phyloP scores from a whole-genome alignment of 2,888 invertebrate genomes.

The Sinohyriopsis cumingii region DNA sequence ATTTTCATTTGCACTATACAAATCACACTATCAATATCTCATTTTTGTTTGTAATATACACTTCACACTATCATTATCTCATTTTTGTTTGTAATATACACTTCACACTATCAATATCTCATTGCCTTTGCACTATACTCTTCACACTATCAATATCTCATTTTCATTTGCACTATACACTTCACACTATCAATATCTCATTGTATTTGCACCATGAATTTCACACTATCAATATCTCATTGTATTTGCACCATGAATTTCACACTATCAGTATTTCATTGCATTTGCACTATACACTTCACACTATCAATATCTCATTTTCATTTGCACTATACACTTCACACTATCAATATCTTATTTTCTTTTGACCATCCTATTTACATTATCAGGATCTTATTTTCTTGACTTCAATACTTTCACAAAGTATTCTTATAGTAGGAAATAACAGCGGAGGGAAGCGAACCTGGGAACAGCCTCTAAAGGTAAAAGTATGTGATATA shows the following conservation, averaged over 20 bases:
- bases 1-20: no score
- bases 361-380: neutral
- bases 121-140: no score
- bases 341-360: neutral
- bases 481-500: neutral
- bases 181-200: no score
- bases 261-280: no score
- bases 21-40: neutral
- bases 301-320: no score
- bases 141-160: no score
- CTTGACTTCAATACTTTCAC: neutral
- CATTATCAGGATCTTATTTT: neutral
- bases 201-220: no score
- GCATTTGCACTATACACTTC: no score
- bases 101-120: no score
- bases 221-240: neutral
- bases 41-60: neutral
- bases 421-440: neutral
- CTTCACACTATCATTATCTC: neutral
- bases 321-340: no score
- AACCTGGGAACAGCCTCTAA: neutral
- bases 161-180: no score
- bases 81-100: neutral
- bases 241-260: no score
- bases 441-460: neutral